Conservation (phyloP, 2,888 invertebrate species). For the Caenorhabditis sp. region DNA sequence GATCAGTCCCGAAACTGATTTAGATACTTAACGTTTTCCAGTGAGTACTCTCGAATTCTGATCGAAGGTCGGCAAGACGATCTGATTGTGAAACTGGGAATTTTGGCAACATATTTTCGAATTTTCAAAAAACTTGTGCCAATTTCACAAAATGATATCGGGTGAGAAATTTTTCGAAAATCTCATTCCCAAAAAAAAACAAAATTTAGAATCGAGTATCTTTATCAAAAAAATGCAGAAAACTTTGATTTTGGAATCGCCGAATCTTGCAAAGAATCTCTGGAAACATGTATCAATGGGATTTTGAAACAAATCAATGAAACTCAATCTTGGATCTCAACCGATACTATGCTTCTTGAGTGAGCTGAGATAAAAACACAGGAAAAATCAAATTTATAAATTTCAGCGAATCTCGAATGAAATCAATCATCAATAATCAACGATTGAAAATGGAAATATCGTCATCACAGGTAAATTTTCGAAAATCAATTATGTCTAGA, state of each 20-base stretch:
- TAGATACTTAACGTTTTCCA: neutral
- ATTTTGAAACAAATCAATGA: conserved; percentile 19
- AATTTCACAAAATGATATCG: conserved; percentile 26
- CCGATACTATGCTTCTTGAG: conserved; percentile 9
- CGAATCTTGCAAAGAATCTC: conserved; percentile 18
- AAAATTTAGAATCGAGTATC: conserved; percentile 19
- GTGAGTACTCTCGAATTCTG: conserved; percentile 26
- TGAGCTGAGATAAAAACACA: neutral
- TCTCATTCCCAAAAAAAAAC: neutral
- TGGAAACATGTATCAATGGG: conserved; percentile 25
- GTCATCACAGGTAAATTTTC: conserved; percentile 24
- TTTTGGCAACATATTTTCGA: conserved; percentile 42
- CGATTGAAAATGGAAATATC: conserved; percentile 37
- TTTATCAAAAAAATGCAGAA: conserved; percentile 31
- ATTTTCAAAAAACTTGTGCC: conserved; percentile 37
- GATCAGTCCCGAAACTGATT: neutral
- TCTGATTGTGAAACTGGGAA: conserved; percentile 31
- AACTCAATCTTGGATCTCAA: conserved; percentile 26
- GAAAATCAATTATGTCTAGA: neutral
- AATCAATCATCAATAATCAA: conserved; percentile 37
- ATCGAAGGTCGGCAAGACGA: conserved; percentile 18
- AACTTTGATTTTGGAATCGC: conserved; percentile 38
- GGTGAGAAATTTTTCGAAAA: conserved; percentile 1
- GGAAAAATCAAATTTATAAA: neutral
- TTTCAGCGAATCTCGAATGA: conserved; percentile 24